These are phyloP conservation scores for Musca domestica DNA, from an alignment of 1,140 invertebrate species.

Conservation along the genomic window DNA sequence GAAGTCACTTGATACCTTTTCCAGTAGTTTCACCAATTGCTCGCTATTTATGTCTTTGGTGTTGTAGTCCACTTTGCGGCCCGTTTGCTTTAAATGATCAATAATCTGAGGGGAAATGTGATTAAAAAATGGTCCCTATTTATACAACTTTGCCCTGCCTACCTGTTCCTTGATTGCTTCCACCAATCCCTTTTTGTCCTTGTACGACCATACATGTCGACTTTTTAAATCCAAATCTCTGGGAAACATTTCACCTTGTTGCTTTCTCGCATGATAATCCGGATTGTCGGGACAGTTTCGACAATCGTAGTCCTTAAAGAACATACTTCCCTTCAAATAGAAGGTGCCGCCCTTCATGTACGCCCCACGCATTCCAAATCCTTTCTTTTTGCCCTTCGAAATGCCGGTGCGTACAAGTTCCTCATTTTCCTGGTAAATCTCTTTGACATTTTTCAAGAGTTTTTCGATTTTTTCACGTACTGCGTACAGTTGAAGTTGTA, in stretches of 20 bases:
- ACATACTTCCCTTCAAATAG: conserved; percentile 45
- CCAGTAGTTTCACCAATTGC: conserved; percentile 26
- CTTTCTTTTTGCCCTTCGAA: neutral
- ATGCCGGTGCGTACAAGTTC: neutral
- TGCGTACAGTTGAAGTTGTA: conserved; percentile 14
- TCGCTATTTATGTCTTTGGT: conserved; percentile 11
- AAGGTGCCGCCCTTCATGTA: conserved; percentile 39
- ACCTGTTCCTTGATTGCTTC: conserved; percentile 49
- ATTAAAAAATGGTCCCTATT: neutral
- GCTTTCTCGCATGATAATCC: conserved; percentile 41
- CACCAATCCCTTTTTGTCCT: conserved; percentile 43
- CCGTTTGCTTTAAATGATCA: neutral
- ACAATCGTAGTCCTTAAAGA: conserved; percentile 43
- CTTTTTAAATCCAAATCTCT: conserved; percentile 43
- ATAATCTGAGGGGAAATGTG: conserved; percentile 10
- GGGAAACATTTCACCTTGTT: conserved; percentile 44
- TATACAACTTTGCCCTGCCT: neutral
- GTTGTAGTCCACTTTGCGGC: neutral
- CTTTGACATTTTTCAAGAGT: conserved; percentile 7
- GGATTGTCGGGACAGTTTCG: conserved; percentile 46
- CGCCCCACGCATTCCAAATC: conserved; percentile 23
- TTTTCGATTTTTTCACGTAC: conserved; percentile 16
- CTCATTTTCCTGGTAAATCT: conserved; percentile 13
- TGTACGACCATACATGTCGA: conserved; percentile 39
- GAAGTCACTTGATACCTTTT: conserved; percentile 32